Evolutionary conservation across 2,888 invertebrate genomes (phyloP).

Genomic region (Apamea crenata): DNA sequence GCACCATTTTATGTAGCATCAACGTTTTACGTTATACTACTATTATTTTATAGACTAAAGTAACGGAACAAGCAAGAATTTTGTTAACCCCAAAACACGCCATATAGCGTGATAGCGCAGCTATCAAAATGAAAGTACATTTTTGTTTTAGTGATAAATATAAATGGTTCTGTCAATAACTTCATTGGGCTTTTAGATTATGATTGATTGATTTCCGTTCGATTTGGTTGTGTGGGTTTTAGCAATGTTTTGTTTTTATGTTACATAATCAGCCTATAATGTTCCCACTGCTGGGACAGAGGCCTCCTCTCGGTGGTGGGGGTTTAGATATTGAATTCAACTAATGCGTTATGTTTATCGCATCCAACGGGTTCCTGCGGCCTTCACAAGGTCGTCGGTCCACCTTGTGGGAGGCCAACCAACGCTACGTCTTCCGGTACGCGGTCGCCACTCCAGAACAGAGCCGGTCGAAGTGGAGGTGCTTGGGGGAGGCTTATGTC

Average conservation of each 20-base stretch:
- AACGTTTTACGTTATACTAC: conserved; percentile 25
- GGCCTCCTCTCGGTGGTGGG: no score
- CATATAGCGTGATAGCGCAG: conserved; percentile 59
- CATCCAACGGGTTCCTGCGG: no score
- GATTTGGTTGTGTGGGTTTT: background rate
- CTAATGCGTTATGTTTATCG: no score
- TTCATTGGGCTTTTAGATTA: background rate
- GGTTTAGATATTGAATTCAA: no score
- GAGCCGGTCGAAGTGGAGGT: no score
- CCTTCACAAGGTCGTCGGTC: no score
- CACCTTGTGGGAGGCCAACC: no score
- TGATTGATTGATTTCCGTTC: background rate
- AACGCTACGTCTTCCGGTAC: no score
- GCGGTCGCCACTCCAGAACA: no score
- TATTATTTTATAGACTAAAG: conserved; percentile 41
- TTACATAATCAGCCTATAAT: no score
- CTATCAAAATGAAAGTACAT: conserved; percentile 48
- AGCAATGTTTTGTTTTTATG: background rate
- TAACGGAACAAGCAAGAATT: conserved; percentile 45
- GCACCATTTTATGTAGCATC: conserved; percentile 14
- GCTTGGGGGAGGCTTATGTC: no score
- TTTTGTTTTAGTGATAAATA: conserved; percentile 44
- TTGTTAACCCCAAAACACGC: conserved; percentile 56
- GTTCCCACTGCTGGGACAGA: no score
- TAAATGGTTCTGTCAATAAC: conserved; percentile 21